phyloP scores from a whole-genome alignment of 2,888 invertebrate genomes.

The Leptogaster cylindrica region DNA sequence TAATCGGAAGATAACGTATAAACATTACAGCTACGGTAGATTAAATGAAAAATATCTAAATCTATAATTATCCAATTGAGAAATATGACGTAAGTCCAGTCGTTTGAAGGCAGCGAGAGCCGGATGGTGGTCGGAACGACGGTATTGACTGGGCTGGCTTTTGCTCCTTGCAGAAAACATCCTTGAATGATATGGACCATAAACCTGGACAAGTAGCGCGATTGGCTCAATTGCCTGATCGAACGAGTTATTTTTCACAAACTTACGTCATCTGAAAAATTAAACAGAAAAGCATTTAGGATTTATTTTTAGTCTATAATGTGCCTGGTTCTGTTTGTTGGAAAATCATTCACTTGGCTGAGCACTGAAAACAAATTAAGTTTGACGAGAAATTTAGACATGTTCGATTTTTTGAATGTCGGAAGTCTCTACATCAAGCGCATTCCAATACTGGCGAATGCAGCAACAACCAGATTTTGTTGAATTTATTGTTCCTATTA shows the following conservation, averaged over 20 bases:
- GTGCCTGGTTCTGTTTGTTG: background rate
- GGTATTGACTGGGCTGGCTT: conserved; percentile 8
- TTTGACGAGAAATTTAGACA: background rate
- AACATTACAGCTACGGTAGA: conserved; percentile 10
- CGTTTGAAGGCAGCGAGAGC: background rate
- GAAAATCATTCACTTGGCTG: background rate
- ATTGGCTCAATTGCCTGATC: background rate
- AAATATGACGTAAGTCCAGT: conserved; percentile 23
- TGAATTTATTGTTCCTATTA: no score
- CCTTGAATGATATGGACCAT: background rate
- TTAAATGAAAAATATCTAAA: conserved; percentile 15
- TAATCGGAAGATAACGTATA: no score
- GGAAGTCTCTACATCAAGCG: background rate
- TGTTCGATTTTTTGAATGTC: background rate
- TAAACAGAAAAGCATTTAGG: background rate
- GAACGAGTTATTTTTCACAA: conserved; percentile 7
- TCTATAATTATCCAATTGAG: conserved; percentile 22
- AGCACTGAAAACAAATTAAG: background rate
- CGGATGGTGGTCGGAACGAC: background rate
- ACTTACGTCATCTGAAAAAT: conserved; percentile 36
- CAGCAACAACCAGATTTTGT: no score
- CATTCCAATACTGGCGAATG: background rate
- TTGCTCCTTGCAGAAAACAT: background rate
- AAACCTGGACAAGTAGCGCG: background rate
- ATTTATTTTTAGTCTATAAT: conserved; percentile 19